A percentile compares a stretch with the other conserved stretches of the same genome.
phyloP scores from a whole-genome alignment of 2,888 invertebrate species.

The Sesia bembeciformis region DNA sequence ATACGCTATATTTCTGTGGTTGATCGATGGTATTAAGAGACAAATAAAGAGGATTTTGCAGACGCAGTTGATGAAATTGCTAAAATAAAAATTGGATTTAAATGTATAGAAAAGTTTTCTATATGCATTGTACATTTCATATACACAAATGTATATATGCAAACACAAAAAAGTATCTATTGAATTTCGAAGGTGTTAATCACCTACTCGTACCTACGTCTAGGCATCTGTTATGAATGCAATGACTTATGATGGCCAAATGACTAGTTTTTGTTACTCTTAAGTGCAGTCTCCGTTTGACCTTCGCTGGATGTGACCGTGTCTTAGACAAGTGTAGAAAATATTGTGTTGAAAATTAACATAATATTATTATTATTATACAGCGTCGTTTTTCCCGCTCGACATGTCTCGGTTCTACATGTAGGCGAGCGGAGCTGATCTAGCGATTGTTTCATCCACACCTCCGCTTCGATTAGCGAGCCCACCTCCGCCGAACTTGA shows the following conservation, averaged over 20 bases:
- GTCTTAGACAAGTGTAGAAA: background rate
- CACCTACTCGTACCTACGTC: background rate
- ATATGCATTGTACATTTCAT: too few species aligned
- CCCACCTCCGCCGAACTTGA: background rate
- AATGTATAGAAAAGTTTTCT: too few species aligned
- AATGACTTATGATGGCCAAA: background rate
- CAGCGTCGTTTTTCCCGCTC: background rate
- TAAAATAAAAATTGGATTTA: too few species aligned
- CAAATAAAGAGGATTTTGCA: too few species aligned
- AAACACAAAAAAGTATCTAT: too few species aligned
- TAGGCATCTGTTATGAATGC: background rate
- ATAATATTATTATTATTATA: background rate
- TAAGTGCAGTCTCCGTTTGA: background rate
- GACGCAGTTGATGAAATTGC: too few species aligned
- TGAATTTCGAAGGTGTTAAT: too few species aligned
- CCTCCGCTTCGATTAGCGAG: constrained; percentile 8
- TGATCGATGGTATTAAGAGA: too few species aligned
- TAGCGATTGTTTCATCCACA: constrained; percentile 9
- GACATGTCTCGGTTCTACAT: background rate
- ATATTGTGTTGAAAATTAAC: background rate
- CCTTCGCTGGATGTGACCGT: background rate
- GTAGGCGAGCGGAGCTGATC: constrained; percentile 3
- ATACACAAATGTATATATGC: too few species aligned
- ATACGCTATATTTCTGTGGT: too few species aligned
- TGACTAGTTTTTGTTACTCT: background rate